Evolutionary conservation across 2,888 invertebrate genomes (phyloP).

Genomic region (Tetragonula carbonaria): DNA sequence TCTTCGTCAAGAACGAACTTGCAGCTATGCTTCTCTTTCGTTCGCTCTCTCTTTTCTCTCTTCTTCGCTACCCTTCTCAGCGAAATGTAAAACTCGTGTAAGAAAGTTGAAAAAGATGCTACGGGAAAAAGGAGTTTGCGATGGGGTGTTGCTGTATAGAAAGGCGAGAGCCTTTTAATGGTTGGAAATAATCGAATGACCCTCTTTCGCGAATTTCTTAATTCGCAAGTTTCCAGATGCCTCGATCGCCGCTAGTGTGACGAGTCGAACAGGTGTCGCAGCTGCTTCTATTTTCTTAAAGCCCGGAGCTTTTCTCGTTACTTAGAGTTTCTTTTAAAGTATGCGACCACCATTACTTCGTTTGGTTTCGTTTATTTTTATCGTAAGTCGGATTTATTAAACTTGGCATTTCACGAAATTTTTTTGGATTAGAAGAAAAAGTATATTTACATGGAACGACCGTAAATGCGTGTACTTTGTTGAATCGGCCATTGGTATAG

Average conservation of each 20-base stretch:
- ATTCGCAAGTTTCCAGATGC: constrained; percentile 77
- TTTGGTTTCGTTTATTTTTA: not conserved
- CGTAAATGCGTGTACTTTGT: not conserved
- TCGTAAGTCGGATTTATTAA: too few species aligned
- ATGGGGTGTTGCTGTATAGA: constrained; percentile 17
- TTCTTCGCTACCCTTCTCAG: constrained; percentile 26
- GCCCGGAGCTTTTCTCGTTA: constrained; percentile 23
- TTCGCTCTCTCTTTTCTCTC: not conserved
- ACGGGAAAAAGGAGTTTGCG: constrained; percentile 40
- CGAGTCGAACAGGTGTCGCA: constrained; percentile 50
- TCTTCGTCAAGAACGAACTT: constrained; percentile 39
- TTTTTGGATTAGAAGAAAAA: not conserved
- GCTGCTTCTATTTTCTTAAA: constrained; percentile 37
- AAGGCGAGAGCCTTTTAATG: constrained; percentile 72
- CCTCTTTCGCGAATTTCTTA: constrained; percentile 74
- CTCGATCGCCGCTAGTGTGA: constrained; percentile 20
- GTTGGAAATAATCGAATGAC: constrained; percentile 79
- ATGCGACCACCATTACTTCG: not conserved
- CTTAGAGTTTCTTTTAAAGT: not conserved
- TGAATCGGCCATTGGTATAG: not conserved
- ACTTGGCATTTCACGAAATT: not conserved
- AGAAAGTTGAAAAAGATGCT: constrained; percentile 75
- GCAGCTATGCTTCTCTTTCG: constrained; percentile 2
- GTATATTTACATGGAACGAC: not conserved
- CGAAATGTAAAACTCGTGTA: constrained; percentile 81